These are phyloP conservation scores for Eunapius fragilis DNA, from an alignment of 37 sponge, comb jelly and placozoan genomes.

Conservation along the genomic window DNA sequence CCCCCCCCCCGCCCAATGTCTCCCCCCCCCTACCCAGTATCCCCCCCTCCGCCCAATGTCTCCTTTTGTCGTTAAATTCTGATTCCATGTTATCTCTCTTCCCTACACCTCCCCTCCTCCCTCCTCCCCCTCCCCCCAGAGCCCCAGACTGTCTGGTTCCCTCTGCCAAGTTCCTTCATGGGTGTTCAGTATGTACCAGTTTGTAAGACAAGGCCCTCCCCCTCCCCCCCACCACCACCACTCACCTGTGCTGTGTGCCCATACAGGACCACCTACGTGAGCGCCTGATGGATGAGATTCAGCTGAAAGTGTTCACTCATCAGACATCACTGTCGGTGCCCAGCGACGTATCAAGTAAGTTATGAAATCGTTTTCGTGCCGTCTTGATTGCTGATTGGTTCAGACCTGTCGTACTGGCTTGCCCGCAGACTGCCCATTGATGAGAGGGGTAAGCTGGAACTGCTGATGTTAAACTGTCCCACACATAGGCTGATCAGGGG, in stretches of 20 bases:
- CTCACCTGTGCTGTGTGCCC: too few species aligned
- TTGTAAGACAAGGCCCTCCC: slow-evolving; percentile 27
- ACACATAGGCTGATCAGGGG: slow-evolving; percentile 60
- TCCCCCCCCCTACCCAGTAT: too few species aligned
- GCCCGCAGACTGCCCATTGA: slow-evolving; percentile 61
- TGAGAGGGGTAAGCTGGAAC: slow-evolving; percentile 35
- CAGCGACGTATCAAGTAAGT: slow-evolving; percentile 34
- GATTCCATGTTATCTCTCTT: background rate
- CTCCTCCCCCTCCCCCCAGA: slow-evolving; percentile 5
- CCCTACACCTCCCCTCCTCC: background rate
- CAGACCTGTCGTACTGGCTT: slow-evolving; percentile 82
- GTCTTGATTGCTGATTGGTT: too few species aligned
- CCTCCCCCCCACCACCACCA: too few species aligned
- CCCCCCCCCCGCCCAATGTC: background rate
- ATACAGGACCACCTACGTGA: slow-evolving; percentile 59
- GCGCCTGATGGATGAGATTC: slow-evolving; percentile 28
- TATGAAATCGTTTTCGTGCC: background rate
- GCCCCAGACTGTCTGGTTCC: slow-evolving; percentile 10
- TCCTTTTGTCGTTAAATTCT: too few species aligned
- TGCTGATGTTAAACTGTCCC: slow-evolving; percentile 65
- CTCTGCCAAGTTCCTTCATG: slow-evolving; percentile 45
- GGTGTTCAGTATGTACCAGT: slow-evolving; percentile 43
- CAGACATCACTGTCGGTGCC: slow-evolving; percentile 20
- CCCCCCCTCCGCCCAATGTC: too few species aligned
- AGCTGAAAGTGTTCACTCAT: slow-evolving; percentile 27